Conservation (phyloP, 1,140 invertebrate genomes). For the Psilanteris sp. region DNA sequence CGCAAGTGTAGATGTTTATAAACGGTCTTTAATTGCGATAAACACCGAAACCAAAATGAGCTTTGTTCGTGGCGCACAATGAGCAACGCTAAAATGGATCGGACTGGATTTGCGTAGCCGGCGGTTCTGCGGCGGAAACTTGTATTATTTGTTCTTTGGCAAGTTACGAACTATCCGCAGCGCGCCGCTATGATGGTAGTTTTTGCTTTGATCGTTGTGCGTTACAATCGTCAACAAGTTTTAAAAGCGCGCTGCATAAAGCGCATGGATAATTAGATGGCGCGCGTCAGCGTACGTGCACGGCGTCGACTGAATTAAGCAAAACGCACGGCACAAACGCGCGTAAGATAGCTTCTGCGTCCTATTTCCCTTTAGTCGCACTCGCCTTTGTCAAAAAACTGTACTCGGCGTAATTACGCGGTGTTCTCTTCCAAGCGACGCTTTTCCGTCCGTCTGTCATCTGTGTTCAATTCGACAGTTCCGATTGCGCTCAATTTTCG, state of each 20-base stretch:
- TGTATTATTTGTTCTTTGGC: constrained; percentile 29
- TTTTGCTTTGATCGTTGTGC: constrained; percentile 52
- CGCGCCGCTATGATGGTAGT: constrained; percentile 4
- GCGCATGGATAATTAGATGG: constrained; percentile 37
- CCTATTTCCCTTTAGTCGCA: constrained; percentile 7
- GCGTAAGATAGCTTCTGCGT: constrained; percentile 5
- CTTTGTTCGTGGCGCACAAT: constrained; percentile 32
- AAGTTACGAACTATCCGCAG: constrained; percentile 24
- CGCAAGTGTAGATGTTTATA: too few relatives aligned
- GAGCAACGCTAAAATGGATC: constrained; percentile 16
- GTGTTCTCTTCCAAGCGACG: constrained; percentile 12
- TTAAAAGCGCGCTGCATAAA: constrained; percentile 21
- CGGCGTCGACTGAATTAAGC: constrained; percentile 16
- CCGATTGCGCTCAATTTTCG: constrained; percentile 34
- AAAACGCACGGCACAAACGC: constrained; percentile 1
- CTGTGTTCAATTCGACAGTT: constrained; percentile 20
- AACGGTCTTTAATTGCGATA: constrained; percentile 39
- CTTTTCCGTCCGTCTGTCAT: constrained; percentile 18
- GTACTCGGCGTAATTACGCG: constrained; percentile 24
- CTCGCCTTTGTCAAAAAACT: constrained; percentile 34
- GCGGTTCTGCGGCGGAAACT: constrained; percentile 13
- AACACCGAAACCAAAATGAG: constrained; percentile 35
- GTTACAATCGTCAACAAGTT: constrained; percentile 34
- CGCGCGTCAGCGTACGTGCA: constrained; percentile 7
- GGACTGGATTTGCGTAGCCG: constrained; percentile 17